Conservation (phyloP, 2,797 vertebrate genomes). For the Galago senegalensis region DNA sequence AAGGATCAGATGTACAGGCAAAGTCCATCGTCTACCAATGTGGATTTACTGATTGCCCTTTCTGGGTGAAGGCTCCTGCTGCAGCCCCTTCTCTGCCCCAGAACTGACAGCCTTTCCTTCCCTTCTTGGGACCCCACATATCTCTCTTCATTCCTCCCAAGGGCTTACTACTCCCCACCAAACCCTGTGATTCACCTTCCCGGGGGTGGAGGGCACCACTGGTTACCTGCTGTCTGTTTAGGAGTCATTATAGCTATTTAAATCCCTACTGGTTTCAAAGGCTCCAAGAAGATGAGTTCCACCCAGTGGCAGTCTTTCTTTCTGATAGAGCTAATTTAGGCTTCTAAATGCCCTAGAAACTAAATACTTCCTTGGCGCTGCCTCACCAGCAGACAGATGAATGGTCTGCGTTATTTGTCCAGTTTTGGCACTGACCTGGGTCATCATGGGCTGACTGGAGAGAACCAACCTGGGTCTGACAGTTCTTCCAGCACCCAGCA, state of each 20-base stretch:
- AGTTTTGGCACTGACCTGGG: background rate
- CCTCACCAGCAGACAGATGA: slow-evolving; percentile 7
- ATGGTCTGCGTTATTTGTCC: background rate
- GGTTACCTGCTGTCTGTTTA: background rate
- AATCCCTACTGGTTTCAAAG: slow-evolving; percentile 29
- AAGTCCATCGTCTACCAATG: background rate
- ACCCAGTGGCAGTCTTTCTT: background rate
- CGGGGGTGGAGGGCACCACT: background rate
- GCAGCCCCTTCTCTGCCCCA: background rate
- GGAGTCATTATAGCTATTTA: background rate
- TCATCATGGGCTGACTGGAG: background rate
- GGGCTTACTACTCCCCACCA: background rate
- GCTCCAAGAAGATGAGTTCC: background rate
- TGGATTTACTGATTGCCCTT: background rate
- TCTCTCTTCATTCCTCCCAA: background rate
- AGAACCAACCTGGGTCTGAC: background rate
- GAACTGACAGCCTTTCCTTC: background rate
- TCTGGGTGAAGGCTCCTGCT: background rate
- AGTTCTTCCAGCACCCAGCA: background rate
- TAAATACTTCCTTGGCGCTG: background rate
- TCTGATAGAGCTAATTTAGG: slow-evolving; percentile 23
- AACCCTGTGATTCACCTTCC: background rate
- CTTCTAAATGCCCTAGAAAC: background rate
- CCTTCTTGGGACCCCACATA: background rate
- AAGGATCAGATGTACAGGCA: slow-evolving; percentile 10